Conservation (phyloP, 2,888 invertebrate genomes). For the Biston stratarius region DNA sequence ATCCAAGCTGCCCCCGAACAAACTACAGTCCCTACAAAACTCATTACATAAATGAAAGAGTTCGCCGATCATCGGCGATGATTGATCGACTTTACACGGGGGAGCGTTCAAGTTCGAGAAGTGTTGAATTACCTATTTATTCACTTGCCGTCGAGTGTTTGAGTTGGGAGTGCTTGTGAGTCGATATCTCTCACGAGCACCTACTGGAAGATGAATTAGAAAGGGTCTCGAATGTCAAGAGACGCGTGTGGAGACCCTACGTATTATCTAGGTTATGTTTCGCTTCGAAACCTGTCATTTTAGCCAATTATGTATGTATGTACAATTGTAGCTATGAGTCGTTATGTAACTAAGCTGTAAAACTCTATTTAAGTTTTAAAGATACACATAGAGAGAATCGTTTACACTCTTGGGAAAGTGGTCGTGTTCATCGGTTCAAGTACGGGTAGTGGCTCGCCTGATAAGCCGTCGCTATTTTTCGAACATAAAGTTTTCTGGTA, state of each 20-base stretch:
- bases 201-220: slow-evolving; percentile 29
- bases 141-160: slow-evolving; percentile 46
- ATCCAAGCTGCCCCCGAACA: background rate
- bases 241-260: background rate
- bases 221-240: slow-evolving; percentile 11
- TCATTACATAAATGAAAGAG: slow-evolving; percentile 85
- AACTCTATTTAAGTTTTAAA: too few relatives aligned
- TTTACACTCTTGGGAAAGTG: too few relatives aligned
- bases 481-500: too few relatives aligned
- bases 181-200: slow-evolving; percentile 33
- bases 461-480: too few relatives aligned
- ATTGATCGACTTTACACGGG: slow-evolving; percentile 64
- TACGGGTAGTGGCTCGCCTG: too few relatives aligned
- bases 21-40: slow-evolving; percentile 52
- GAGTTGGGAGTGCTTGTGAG: slow-evolving; percentile 34
- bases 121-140: slow-evolving; percentile 49
- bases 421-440: too few relatives aligned
- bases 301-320: too few relatives aligned
- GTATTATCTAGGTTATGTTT: background rate
- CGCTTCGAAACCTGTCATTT: background rate
- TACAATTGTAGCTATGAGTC: too few relatives aligned
- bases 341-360: too few relatives aligned
- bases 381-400: too few relatives aligned
- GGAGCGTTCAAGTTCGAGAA: slow-evolving; percentile 32
- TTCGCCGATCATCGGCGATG: slow-evolving; percentile 62